Percentiles rank a stretch among this genome's conserved stretches.
Evolutionary conservation across 2,113 vertebrate species (phyloP).

Genomic region (Caranx ignobilis): DNA sequence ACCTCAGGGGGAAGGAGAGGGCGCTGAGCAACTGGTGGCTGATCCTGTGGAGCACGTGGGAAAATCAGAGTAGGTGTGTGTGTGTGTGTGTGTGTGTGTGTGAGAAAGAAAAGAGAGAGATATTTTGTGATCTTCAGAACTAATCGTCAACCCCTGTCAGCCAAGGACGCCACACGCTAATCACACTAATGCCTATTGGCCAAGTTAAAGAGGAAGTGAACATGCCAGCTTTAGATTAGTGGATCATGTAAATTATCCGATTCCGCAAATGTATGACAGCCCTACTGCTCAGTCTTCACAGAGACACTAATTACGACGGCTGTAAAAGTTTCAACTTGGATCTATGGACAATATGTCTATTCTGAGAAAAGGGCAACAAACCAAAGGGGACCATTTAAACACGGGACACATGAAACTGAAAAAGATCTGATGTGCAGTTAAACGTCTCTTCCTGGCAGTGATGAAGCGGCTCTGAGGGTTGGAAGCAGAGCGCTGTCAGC

Average conservation of each 20-base stretch:
- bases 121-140: slow-evolving; percentile 34
- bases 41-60: slow-evolving; percentile 61
- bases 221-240: slow-evolving; percentile 31
- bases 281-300: slow-evolving; percentile 14
- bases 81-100: not conserved
- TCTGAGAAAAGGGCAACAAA: slow-evolving; percentile 27
- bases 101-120: not conserved
- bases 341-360: slow-evolving; percentile 29
- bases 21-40: slow-evolving; percentile 58
- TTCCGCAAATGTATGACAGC: slow-evolving; percentile 32
- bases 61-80: slow-evolving; percentile 25
- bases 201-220: slow-evolving; percentile 42
- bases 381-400: slow-evolving; percentile 43
- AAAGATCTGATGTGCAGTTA: slow-evolving; percentile 20
- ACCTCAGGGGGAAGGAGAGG: slow-evolving; percentile 51
- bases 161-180: slow-evolving; percentile 54
- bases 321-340: slow-evolving; percentile 20
- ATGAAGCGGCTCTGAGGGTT: slow-evolving; percentile 22
- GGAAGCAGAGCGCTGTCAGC: slow-evolving; percentile 19
- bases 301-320: slow-evolving; percentile 29
- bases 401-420: not conserved
- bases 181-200: slow-evolving; percentile 52
- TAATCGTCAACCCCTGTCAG: slow-evolving; percentile 38
- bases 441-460: slow-evolving; percentile 21
- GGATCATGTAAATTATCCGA: slow-evolving; percentile 59